Base-by-base conservation (phyloP, 2,888 invertebrate genomes). In the Acrobasis suavella region DNA sequence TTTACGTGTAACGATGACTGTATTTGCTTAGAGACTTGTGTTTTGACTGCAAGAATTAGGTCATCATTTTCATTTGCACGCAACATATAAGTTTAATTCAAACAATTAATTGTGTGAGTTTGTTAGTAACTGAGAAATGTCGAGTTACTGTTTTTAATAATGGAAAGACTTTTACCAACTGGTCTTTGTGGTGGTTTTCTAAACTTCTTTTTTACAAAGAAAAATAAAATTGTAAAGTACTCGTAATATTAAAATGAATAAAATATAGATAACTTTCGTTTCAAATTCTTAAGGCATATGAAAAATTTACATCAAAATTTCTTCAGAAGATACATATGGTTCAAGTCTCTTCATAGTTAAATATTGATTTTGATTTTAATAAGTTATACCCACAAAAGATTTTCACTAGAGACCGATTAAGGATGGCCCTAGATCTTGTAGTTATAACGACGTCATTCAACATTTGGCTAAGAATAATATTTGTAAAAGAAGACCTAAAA, bases 1-100 rank as follows among this genome's bases (percentile, higher is more conserved):
- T 80, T 80, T 80, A 76, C 75, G 74, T 73, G 60, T 72, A 68
- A 65, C 61, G 74, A 70, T 72, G 60, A 66, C 64, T 71, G 67
- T 71, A 73, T 74, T 74, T 70, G 74, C 66, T 74, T 69, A 67
- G 58, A 60, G 64, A 17, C 46, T 32, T 7, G 32, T 32, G 32
- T 32, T 7, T 46, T 46, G 46, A 46, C n/a, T 46, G 46, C 46
- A 46, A 46, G 46, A 46, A n/a, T 46, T 14, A 7, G 32, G 32
- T 7, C 32, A 32, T 32, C 2, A 7, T 32, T 32, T 32, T 32
- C 32, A 0, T 8, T 32, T 32, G 32, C 7, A 22, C 32, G 2
- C 5, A 7, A 32, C 5, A 32, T 32, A 7, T 32, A 32, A 5
- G 7, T 32, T 22, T 32, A 32, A 32, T 32, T 32, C 32, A 32